These are phyloP conservation scores for Tragelaphus strepsiceros DNA, from an alignment of 2,113 vertebrate species.

Conservation along the genomic window DNA sequence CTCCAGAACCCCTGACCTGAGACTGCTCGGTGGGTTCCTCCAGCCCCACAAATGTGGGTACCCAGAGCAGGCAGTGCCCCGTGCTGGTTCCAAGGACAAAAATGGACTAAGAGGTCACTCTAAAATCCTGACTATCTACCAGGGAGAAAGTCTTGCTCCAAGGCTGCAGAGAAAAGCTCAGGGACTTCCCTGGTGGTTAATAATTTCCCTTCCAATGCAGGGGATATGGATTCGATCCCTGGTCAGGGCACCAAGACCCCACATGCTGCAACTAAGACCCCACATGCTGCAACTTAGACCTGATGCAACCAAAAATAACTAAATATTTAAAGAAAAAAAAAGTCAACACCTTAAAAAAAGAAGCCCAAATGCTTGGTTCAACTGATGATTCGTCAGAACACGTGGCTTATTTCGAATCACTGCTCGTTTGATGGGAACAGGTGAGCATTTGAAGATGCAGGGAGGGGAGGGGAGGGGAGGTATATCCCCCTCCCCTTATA, in stretches of 20 bases:
- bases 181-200: not conserved
- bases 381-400: not conserved
- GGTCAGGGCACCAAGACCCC: not conserved
- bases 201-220: not conserved
- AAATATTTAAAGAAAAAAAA: not conserved
- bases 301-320: not conserved
- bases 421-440: fast-evolving
- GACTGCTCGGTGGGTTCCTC: not conserved
- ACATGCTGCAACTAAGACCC: not conserved
- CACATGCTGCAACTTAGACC: not conserved
- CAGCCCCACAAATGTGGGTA: not conserved
- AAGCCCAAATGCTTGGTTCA: not conserved
- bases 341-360: not conserved
- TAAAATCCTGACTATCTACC: not conserved
- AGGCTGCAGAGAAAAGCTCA: not conserved
- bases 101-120: not conserved
- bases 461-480: not conserved
- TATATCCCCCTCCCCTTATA: not conserved
- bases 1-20: not conserved
- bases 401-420: not conserved
- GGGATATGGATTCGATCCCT: not conserved
- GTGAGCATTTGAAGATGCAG: not conserved
- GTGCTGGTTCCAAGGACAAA: not conserved
- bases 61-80: not conserved
- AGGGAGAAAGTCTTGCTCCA: not conserved